Evolutionary conservation across 1,140 invertebrate genomes (phyloP), one percentile per base, ranked within the genome.

Genomic region (Papilio polyxenes): DNA sequence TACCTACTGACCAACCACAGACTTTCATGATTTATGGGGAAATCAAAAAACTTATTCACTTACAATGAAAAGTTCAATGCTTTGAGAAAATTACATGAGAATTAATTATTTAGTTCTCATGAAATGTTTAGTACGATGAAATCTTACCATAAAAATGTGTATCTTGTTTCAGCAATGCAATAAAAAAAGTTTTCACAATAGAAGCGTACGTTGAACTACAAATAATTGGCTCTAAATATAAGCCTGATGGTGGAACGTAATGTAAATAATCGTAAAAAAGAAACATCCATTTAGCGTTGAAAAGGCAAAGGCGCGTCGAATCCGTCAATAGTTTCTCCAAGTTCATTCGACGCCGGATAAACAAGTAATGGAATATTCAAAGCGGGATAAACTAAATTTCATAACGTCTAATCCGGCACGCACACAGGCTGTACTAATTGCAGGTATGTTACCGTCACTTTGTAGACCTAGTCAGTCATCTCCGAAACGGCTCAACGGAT

Each of bases 351-450:
- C 65, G 65, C 65, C 65, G 31, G 31, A 31, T 72, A 72, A 72
- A 72, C 65, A 72, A 72, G 65, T 72, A 75, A 65, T 82, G 37
- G 49, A 51, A 75, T 79, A 56, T 69, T 69, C 53, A 83, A 62
- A 80, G 75, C 78, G 72, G 81, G 75, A 84, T 83, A 86, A 85
- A 83, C 82, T 81, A 81, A 75, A 86, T 86, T 86, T 87, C 86
- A 84, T 81, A 80, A 83, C 81, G 69, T 81, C 82, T 84, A 81
- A 84, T 83, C 40, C 37, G 49, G 74, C 80, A 48, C 40, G 65
- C 82, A 85, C 85, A 81, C 81, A 81, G 84, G 81, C 83, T 83
- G 81, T 84, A 85, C 82, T 83, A 31, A 78, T 83, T 82, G 83
- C 56, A 59, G 56, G 56, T 59, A 59, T 59, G 56, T 59, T 59